These are phyloP conservation scores for Acanthiza pusilla DNA, from an alignment of 2,797 vertebrate genomes.

Conservation along the genomic window DNA sequence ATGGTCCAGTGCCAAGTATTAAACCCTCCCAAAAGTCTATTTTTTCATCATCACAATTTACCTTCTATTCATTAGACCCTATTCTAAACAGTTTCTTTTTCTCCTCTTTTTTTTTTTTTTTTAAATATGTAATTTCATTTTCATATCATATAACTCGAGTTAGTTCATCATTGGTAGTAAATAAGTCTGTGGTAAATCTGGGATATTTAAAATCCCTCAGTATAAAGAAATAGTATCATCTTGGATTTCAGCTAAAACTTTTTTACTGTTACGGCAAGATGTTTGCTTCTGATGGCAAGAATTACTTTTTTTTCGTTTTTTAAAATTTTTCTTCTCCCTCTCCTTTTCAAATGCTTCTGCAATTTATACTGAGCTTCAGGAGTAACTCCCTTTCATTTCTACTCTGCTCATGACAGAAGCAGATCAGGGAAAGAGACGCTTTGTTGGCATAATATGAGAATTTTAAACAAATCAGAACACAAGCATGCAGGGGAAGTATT, in stretches of 20 bases:
- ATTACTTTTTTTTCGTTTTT: rapidly evolving
- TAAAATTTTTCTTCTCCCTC: too few relatives aligned
- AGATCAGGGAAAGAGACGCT: background rate
- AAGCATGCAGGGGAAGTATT: background rate
- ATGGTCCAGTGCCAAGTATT: background rate
- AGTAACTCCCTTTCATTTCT: background rate
- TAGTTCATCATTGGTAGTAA: background rate
- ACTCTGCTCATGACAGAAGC: background rate
- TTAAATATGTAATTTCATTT: background rate
- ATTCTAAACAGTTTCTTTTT: background rate
- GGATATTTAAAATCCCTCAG: background rate
- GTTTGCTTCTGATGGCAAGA: background rate
- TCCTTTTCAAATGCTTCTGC: background rate
- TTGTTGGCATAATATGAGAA: background rate
- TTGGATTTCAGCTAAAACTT: background rate
- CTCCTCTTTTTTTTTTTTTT: background rate
- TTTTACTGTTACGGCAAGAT: background rate
- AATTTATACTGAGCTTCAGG: background rate
- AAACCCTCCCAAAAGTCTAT: background rate
- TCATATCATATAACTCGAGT: background rate
- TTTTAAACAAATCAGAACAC: background rate
- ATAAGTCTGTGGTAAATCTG: background rate
- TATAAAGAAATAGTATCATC: background rate
- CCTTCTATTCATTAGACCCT: background rate
- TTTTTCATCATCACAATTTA: background rate